A percentile compares a stretch with the other conserved stretches of the same genome.
Evolutionary conservation across 2,888 invertebrate genomes (phyloP).

Genomic region (Actias luna): DNA sequence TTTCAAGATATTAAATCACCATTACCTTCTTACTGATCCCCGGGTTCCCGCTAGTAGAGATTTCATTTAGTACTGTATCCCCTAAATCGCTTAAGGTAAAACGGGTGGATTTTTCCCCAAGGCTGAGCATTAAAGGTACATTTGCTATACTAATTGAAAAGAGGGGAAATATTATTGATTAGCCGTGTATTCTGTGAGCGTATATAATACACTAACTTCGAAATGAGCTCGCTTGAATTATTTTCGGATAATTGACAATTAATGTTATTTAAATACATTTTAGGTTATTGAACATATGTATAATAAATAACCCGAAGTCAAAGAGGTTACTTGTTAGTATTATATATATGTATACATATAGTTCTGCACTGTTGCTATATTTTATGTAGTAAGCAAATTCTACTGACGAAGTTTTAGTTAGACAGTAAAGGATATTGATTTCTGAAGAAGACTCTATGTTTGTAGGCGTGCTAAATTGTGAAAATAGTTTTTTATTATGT

Average conservation of each 20-base stretch:
- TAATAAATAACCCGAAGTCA: no score
- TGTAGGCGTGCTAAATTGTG: no score
- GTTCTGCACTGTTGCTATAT: no score
- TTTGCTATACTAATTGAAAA: conserved; percentile 73
- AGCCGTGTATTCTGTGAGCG: conserved; percentile 30
- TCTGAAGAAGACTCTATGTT: no score
- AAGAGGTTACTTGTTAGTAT: no score
- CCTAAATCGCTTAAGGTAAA: conserved; percentile 73
- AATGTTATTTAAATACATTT: no score
- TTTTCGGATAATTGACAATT: background rate
- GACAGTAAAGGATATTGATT: no score
- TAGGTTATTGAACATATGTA: no score
- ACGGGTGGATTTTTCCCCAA: conserved; percentile 56
- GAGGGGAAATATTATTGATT: conserved; percentile 64
- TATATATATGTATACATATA: no score
- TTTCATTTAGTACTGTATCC: conserved; percentile 58
- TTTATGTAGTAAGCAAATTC: no score
- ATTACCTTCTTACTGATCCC: conserved; percentile 28
- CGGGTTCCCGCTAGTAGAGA: conserved; percentile 24
- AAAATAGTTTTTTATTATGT: no score
- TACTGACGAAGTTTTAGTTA: no score
- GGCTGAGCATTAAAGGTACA: conserved; percentile 68
- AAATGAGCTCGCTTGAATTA: background rate
- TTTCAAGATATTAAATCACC: conserved; percentile 28
- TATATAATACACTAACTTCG: conserved; percentile 17